Percentiles rank a stretch among this genome's conserved stretches.
These are phyloP conservation scores for Apodemus agrarius DNA, from an alignment of 2,797 vertebrate species.

Conservation along the genomic window DNA sequence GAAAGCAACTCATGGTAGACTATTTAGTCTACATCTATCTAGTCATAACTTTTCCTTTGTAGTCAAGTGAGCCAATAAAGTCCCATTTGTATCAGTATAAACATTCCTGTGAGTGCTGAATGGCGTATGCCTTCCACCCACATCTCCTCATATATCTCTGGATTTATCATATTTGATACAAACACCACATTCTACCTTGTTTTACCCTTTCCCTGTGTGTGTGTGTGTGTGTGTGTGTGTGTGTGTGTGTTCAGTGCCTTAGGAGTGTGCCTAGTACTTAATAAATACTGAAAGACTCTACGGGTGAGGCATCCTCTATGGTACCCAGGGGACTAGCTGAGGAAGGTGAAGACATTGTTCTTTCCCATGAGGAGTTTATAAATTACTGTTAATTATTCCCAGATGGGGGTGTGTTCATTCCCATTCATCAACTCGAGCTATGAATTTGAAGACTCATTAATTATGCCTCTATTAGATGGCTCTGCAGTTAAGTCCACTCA, in stretches of 20 bases:
- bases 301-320: conserved; percentile 36
- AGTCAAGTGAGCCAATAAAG: background rate
- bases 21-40: background rate
- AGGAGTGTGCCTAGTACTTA: conserved; percentile 51
- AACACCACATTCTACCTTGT: conserved; percentile 8
- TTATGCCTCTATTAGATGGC: conserved; percentile 53
- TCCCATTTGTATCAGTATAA: background rate
- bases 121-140: background rate
- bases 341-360: conserved; percentile 68
- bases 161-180: background rate
- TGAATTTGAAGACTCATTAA: conserved; percentile 63
- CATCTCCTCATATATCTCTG: background rate
- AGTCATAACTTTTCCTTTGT: background rate
- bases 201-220: background rate
- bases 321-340: conserved; percentile 29
- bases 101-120: background rate
- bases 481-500: conserved; percentile 31
- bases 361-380: conserved; percentile 71
- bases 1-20: background rate
- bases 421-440: conserved; percentile 53
- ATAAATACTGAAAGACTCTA: conserved; percentile 69
- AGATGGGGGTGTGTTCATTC: conserved; percentile 55
- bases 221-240: background rate
- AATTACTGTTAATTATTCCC: conserved; percentile 73
- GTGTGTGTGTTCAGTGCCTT: background rate